Percentiles rank a stretch among this genome's conserved stretches.
Conservation (phyloP, 2,797 vertebrate genomes). For the Sebastes matsubarae region DNA sequence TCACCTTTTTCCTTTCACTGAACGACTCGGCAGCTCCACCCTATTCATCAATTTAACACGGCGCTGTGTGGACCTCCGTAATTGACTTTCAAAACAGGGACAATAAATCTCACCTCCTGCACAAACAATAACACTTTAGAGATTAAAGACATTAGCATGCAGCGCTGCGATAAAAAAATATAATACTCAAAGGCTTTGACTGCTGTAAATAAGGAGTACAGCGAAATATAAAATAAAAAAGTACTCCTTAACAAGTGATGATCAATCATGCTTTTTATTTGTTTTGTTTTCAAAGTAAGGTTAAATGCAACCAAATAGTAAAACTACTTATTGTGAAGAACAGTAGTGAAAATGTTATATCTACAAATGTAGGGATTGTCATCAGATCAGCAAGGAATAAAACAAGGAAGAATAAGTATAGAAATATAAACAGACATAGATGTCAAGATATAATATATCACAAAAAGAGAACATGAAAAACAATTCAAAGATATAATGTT, state of each 20-base stretch:
- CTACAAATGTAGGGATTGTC: neutral
- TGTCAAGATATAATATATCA: no score
- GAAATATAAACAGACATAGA: neutral
- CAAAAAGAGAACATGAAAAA: neutral
- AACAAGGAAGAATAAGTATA: neutral
- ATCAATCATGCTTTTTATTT: neutral
- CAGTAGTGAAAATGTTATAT: neutral
- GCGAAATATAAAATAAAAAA: neutral
- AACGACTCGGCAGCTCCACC: constrained; percentile 1
- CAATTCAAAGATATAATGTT: no score
- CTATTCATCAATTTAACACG: constrained; percentile 59
- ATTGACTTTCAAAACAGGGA: constrained; percentile 57
- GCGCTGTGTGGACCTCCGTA: constrained; percentile 16
- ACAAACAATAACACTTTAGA: constrained; percentile 46
- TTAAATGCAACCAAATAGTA: neutral
- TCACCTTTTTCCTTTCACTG: constrained; percentile 15
- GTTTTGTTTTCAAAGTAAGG: neutral
- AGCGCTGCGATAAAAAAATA: neutral
- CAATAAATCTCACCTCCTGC: constrained; percentile 53
- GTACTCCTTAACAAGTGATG: neutral
- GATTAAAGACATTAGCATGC: constrained; percentile 47
- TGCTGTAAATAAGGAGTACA: no score
- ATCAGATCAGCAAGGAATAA: neutral
- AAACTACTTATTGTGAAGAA: neutral
- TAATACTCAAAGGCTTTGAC: neutral